Evolutionary conservation across 2,797 vertebrate species (phyloP).

Genomic region (Sebastes diaconus): DNA sequence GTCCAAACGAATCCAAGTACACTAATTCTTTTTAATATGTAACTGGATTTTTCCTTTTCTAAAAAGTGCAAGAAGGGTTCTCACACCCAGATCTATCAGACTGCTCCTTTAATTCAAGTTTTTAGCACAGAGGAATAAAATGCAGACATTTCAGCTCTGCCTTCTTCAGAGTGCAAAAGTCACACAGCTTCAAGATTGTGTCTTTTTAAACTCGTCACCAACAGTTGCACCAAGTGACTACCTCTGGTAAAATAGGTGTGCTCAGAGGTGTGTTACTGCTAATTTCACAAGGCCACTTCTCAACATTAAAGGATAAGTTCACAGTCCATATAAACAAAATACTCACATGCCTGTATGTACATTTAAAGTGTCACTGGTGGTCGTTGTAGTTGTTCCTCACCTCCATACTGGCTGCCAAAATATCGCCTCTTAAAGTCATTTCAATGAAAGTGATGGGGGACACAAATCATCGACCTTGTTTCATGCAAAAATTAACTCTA

Average conservation of each 20-base stretch:
- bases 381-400: too few relatives aligned
- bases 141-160: not conserved
- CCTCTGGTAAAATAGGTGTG: not conserved
- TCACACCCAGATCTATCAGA: not conserved
- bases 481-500: too few relatives aligned
- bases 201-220: not conserved
- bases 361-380: too few relatives aligned
- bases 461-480: too few relatives aligned
- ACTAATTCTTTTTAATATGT: not conserved
- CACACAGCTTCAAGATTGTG: not conserved
- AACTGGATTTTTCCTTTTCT: not conserved
- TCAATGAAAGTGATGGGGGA: too few relatives aligned
- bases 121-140: not conserved
- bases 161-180: not conserved
- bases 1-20: not conserved
- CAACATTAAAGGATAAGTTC: too few relatives aligned
- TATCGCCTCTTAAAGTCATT: too few relatives aligned
- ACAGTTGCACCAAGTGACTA: not conserved
- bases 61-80: not conserved
- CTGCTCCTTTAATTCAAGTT: not conserved
- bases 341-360: too few relatives aligned
- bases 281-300: too few relatives aligned
- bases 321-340: too few relatives aligned
- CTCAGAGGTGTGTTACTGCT: not conserved
- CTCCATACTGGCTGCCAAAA: too few relatives aligned